Evolutionary conservation across 2,888 invertebrate species (phyloP).

Genomic region (Polymixis flavicincta): DNA sequence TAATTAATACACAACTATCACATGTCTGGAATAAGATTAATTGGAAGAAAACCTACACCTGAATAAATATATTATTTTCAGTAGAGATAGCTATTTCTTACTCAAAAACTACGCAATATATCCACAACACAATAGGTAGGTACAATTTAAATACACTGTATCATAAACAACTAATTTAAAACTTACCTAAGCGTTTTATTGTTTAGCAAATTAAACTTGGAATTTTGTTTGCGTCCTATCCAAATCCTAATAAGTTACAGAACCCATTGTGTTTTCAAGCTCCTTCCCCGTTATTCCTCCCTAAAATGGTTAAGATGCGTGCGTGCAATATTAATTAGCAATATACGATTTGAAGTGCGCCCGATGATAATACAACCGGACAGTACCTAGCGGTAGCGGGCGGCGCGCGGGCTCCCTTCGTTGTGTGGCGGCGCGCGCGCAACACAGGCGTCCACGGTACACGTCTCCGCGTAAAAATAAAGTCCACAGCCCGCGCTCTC

Average conservation of each 20-base stretch:
- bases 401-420: constrained; percentile 82
- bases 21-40: not conserved
- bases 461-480: constrained; percentile 90
- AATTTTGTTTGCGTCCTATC: constrained; percentile 74
- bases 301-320: constrained; percentile 82
- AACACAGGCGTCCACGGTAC: constrained; percentile 86
- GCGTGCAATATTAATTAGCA: constrained; percentile 88
- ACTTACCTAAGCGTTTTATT: constrained; percentile 56
- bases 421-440: constrained; percentile 82
- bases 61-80: constrained; percentile 37
- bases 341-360: constrained; percentile 81
- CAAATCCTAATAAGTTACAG: constrained; percentile 76
- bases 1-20: not conserved
- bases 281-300: constrained; percentile 85
- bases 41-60: constrained; percentile 12
- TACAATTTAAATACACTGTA: constrained; percentile 41
- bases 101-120: constrained; percentile 19
- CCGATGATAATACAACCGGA: constrained; percentile 82
- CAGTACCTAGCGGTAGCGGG: constrained; percentile 76
- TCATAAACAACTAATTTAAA: constrained; percentile 37
- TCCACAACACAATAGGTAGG: constrained; percentile 16
- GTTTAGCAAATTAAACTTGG: constrained; percentile 58
- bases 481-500: constrained; percentile 87
- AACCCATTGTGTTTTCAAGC: constrained; percentile 81
- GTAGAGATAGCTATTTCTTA: constrained; percentile 7